Base-by-base conservation (phyloP, 2,797 vertebrate species). In the Prunella strophiata region DNA sequence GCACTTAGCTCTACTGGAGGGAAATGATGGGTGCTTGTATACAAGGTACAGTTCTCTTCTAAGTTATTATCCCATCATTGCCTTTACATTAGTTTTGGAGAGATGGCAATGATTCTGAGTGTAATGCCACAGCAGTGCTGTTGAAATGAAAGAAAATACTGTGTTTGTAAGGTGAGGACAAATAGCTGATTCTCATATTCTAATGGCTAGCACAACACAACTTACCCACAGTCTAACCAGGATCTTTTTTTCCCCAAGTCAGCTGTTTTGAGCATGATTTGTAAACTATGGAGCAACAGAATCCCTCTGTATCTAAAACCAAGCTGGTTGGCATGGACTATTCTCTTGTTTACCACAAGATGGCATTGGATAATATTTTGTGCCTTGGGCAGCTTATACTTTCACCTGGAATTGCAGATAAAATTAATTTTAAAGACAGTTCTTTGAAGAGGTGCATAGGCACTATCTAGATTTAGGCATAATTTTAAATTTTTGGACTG, bases 321-420 rank as follows among this genome's bases (percentile, higher is more conserved):
- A 38, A 58, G 17, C 32, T 2, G 12, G 8, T 15, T 45, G 62
- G 51, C 66, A 13, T 7, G 21, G 67, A 3, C 40, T 45, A 20
- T 95, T 88, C 93, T 91, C 67, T 74, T 34, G 1, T 85, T 88
- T 83, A 57, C 97, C 96, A 96, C 93, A 68, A 95, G 97, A 89
- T 96, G 97, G 97, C 96, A 90, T 29, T 42, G 72, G 36, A 4
- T 23, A 51, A 4, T 47, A 48, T 34, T 81, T 42, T 58, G 68
- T 67, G 66, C 21, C 15, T 14, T 25, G 16, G 32, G 19, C 47
- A 25, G 47, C 23, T 92, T 42, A 32, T 62, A 4, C 26, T 65
- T 89, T 50, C 14, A 36, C 62, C 47, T 75, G 43, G 47, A 91
- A 74, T n/a, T 50, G 21, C 51, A 65, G 36, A 38, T 63, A 38